Conservation (phyloP, 2,113 vertebrate genomes). For the Heterocephalus glaber region DNA sequence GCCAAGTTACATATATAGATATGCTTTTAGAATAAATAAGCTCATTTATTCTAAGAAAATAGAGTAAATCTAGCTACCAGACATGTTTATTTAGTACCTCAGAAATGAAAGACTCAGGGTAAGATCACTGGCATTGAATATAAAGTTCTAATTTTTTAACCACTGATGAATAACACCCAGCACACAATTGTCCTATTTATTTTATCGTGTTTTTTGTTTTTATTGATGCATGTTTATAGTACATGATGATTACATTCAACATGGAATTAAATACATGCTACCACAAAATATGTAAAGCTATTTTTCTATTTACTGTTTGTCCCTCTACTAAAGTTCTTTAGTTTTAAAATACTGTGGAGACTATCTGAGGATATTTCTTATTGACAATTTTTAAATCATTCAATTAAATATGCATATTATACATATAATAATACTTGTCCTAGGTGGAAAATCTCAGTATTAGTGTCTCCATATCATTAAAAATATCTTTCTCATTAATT, state of each 20-base stretch:
- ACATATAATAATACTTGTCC: constrained; percentile 67
- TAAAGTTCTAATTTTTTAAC: neutral
- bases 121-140: neutral
- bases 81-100: neutral
- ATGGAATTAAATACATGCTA: constrained; percentile 50
- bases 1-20: neutral
- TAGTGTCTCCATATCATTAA: constrained; percentile 72
- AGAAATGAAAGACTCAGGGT: constrained; percentile 21
- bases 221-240: neutral
- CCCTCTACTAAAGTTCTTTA: constrained; percentile 64
- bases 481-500: constrained; percentile 80
- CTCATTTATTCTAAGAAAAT: constrained; percentile 10
- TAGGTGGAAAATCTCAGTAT: constrained; percentile 68
- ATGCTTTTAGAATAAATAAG: constrained; percentile 46
- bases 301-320: constrained; percentile 74
- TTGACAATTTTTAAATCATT: constrained; percentile 65
- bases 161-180: constrained; percentile 47
- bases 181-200: neutral
- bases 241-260: neutral
- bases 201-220: neutral
- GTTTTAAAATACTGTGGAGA: constrained; percentile 49
- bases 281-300: constrained; percentile 48
- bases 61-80: constrained; percentile 25
- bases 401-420: constrained; percentile 79
- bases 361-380: constrained; percentile 48